Conservation (phyloP, 2,797 vertebrate genomes). For the Squalus acanthias region DNA sequence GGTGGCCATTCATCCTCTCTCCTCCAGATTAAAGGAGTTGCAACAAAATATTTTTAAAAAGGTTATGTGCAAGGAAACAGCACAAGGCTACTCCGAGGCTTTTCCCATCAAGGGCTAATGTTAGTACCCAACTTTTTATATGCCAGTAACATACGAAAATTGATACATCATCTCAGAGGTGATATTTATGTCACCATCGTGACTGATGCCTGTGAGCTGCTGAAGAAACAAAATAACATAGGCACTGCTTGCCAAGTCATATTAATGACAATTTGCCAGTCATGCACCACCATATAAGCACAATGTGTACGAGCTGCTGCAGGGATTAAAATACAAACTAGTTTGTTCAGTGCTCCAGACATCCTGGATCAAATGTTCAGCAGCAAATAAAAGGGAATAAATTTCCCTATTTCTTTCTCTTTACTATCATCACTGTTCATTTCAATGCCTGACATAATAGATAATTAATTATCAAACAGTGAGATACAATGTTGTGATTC, state of each 20-base stretch:
- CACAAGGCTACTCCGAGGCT: not conserved
- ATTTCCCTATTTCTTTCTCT: not conserved
- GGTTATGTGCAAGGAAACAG: not conserved
- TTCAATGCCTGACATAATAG: not conserved
- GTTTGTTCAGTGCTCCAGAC: not conserved
- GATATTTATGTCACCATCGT: constrained; percentile 9
- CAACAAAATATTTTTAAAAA: not conserved
- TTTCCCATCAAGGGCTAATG: too few relatives aligned
- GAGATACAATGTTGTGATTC: not conserved
- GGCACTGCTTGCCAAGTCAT: constrained; percentile 20
- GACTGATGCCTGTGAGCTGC: not conserved
- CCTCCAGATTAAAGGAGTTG: not conserved
- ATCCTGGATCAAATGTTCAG: not conserved
- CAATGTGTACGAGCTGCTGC: not conserved
- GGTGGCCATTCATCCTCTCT: not conserved
- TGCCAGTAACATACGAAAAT: not conserved
- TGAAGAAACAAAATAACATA: constrained; percentile 22
- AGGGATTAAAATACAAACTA: not conserved
- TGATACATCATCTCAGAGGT: not conserved
- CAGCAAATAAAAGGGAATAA: not conserved
- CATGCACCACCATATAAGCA: not conserved
- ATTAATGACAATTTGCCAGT: constrained; percentile 25
- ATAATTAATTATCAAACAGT: not conserved
- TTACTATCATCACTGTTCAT: not conserved
- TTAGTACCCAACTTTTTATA: not conserved